Evolutionary conservation across 2,797 vertebrate species (phyloP).

Genomic region (Sebastiscus tertius): DNA sequence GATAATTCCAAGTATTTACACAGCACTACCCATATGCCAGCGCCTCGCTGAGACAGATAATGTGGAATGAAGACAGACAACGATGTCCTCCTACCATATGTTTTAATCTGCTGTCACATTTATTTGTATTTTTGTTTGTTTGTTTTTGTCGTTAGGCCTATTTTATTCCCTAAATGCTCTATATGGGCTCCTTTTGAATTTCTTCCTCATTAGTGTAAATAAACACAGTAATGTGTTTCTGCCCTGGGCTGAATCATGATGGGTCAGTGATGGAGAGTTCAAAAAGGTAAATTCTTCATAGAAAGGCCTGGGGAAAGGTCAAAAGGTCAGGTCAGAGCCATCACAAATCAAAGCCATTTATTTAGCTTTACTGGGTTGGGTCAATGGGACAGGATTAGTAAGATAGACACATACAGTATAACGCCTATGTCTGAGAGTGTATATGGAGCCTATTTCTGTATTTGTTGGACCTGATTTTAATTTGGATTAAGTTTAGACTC

Average conservation of each 20-base stretch:
- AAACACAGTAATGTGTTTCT: slow-evolving; percentile 39
- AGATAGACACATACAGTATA: not conserved
- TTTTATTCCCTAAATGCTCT: not conserved
- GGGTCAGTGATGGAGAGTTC: slow-evolving; percentile 45
- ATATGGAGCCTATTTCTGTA: not conserved
- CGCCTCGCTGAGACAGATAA: not conserved
- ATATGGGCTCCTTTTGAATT: not conserved
- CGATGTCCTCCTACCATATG: not conserved
- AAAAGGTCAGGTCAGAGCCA: slow-evolving; percentile 19
- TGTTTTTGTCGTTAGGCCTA: not conserved
- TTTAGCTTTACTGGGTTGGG: not conserved
- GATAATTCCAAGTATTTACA: slow-evolving; percentile 49
- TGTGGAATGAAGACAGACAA: not conserved
- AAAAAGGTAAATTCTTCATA: slow-evolving; percentile 16
- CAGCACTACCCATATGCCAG: slow-evolving; percentile 34
- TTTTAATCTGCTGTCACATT: not conserved
- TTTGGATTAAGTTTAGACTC: not conserved
- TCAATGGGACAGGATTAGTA: not conserved
- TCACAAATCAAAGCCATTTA: slow-evolving; percentile 29
- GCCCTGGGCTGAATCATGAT: slow-evolving; percentile 26
- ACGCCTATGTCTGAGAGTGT: not conserved
- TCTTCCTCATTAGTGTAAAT: slow-evolving; percentile 17
- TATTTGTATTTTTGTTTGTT: not conserved
- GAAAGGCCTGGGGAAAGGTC: slow-evolving; percentile 45
- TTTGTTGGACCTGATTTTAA: not conserved